Conservation (phyloP, 2,113 vertebrate species). For the Seriola quinqueradiata region DNA sequence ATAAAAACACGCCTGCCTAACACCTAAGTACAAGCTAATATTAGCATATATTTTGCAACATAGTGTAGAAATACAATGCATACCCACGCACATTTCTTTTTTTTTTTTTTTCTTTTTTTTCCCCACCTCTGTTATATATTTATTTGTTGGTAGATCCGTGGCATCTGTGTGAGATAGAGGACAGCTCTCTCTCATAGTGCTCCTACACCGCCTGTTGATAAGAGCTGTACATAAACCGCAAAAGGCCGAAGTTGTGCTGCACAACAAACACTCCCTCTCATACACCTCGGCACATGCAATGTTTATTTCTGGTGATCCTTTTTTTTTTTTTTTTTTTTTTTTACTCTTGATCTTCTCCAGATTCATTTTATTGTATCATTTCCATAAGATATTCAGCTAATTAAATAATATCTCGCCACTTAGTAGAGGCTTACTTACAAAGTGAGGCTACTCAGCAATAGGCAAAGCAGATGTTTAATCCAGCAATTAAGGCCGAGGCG, state of each 20-base stretch:
- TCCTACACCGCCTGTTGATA: constrained; percentile 48
- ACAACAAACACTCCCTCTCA: constrained; percentile 42
- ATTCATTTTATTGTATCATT: constrained; percentile 51
- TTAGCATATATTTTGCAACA: constrained; percentile 77
- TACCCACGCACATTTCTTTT: constrained; percentile 62
- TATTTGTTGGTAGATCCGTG: constrained; percentile 62
- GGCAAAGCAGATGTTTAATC: constrained; percentile 80
- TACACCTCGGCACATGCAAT: neutral
- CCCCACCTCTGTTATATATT: constrained; percentile 39
- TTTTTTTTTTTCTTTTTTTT: neutral
- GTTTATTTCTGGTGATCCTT: constrained; percentile 28
- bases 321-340: constrained; percentile 2
- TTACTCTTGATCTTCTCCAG: constrained; percentile 43
- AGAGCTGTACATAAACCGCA: constrained; percentile 36
- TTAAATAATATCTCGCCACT: constrained; percentile 77
- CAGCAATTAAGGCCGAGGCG: constrained; percentile 72
- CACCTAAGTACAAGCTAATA: constrained; percentile 80
- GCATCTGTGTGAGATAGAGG: constrained; percentile 40
- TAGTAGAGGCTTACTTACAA: constrained; percentile 70
- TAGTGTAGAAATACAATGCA: constrained; percentile 72
- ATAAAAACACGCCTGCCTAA: constrained; percentile 83
- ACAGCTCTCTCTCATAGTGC: constrained; percentile 37
- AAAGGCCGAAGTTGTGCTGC: constrained; percentile 19
- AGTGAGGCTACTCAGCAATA: constrained; percentile 62
- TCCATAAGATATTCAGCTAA: constrained; percentile 74